Conservation (phyloP, 2,888 invertebrate genomes). For the Xestia ashworthii region DNA sequence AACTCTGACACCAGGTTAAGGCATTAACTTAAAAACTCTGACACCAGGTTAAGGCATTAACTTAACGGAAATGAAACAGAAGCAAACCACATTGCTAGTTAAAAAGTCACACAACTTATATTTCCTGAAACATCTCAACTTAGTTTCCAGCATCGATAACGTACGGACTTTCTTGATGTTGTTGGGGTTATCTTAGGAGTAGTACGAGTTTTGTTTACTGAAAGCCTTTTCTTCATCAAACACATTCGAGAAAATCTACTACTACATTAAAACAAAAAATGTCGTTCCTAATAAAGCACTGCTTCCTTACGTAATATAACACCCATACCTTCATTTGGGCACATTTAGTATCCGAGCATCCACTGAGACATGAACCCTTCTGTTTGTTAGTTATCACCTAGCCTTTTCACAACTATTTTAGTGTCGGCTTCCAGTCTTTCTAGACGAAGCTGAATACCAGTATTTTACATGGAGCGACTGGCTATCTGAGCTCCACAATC, state of each 20-base stretch:
- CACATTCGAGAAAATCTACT: background rate
- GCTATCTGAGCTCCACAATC: too few relatives aligned
- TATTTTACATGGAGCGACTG: too few relatives aligned
- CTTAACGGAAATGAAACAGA: too few relatives aligned
- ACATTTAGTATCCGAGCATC: background rate
- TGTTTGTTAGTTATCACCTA: background rate
- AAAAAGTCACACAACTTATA: background rate
- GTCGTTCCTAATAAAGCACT: background rate
- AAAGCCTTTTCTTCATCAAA: background rate
- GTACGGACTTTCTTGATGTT: background rate
- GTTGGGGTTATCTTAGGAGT: background rate
- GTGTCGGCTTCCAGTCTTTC: background rate
- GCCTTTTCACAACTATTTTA: background rate
- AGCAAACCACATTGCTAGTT: background rate
- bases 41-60: too few relatives aligned
- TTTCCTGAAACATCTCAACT: background rate
- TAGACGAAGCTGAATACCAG: background rate
- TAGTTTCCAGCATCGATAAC: background rate
- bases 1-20: too few relatives aligned
- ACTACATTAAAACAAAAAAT: background rate
- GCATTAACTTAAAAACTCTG: too few relatives aligned
- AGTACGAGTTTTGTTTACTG: background rate
- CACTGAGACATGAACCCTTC: background rate
- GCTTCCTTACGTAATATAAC: background rate
- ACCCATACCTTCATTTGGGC: background rate